Evolutionary conservation across 2,888 invertebrate genomes (phyloP), one percentile per base, ranked within the genome.

Genomic region (Scaptodrosophila latifasciaeformis): DNA sequence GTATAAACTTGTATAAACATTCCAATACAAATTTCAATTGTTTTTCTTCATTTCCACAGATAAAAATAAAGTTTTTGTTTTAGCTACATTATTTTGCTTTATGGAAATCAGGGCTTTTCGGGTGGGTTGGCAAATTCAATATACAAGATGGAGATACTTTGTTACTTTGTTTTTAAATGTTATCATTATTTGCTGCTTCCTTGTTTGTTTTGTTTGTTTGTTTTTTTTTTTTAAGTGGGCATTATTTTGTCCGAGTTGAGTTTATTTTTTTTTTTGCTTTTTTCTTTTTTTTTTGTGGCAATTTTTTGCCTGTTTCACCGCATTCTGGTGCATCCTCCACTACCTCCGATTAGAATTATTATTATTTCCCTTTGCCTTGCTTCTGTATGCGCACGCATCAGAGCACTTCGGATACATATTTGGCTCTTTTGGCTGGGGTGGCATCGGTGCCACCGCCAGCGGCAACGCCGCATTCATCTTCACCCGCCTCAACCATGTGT

Each of bases 341-440:
- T 34, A 34, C 3, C 46, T 60, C 17, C 49, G 39, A 45, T n/a
- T n/a, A n/a, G n/a, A n/a, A n/a, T n/a, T n/a, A n/a, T 37, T 58
- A 63, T 64, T 72, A 59, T 66, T 70, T 76, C 55, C 63, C 61
- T 70, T 69, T 65, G 59, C 66, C 63, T 34, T 51, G 53, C 62
- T 71, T 70, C 56, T 75, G 75, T 56, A 81, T 71, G 67, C 80
- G 76, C 64, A 80, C 83, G 77, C 81, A 83, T 83, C 83, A 83
- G 80, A 83, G 83, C 62, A 82, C 84, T 69, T 85, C 85, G 29
- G 83, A 80, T 30, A 82, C 69, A 62, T 84, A 86, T 76, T 86
- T 86, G 60, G 84, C 80, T 61, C 86, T 79, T 75, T 85, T 87
- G 79, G 82, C 69, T 42, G 55, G 66, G 29, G 78, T 64, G 54